These are phyloP conservation scores for Hypotaenidia philippensis DNA, from an alignment of 2,797 vertebrate species.

Conservation along the genomic window DNA sequence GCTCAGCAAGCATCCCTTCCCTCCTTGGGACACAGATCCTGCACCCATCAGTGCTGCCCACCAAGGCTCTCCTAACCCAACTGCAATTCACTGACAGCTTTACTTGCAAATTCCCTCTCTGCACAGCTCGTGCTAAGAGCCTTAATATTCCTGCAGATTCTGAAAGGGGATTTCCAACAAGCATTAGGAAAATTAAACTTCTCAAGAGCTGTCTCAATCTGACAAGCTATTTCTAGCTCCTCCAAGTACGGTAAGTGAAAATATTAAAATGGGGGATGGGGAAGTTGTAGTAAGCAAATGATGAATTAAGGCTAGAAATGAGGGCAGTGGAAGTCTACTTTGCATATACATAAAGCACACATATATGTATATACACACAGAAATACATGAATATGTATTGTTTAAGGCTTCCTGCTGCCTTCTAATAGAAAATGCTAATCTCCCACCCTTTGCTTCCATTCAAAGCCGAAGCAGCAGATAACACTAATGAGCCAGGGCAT, in stretches of 20 bases:
- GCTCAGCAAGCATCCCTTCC: background rate
- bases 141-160: slow-evolving; percentile 70
- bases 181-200: slow-evolving; percentile 78
- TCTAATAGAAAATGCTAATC: background rate
- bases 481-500: background rate
- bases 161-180: slow-evolving; percentile 71
- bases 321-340: background rate
- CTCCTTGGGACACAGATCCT: background rate
- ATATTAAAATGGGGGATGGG: slow-evolving; percentile 13
- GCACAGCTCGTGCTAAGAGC: slow-evolving; percentile 63
- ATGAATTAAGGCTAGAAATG: background rate
- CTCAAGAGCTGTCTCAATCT: slow-evolving; percentile 69
- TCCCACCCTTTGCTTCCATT: background rate
- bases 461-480: background rate
- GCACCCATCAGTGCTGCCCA: background rate
- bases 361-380: rapidly evolving
- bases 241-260: slow-evolving; percentile 38
- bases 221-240: slow-evolving; percentile 69
- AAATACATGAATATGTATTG: background rate
- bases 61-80: background rate
- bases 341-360: background rate
- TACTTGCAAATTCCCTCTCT: slow-evolving; percentile 35
- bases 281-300: background rate
- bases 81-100: background rate
- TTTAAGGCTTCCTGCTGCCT: background rate